These are phyloP conservation scores for Diachrysia chrysitis DNA, from an alignment of 2,888 invertebrate species.

Conservation along the genomic window DNA sequence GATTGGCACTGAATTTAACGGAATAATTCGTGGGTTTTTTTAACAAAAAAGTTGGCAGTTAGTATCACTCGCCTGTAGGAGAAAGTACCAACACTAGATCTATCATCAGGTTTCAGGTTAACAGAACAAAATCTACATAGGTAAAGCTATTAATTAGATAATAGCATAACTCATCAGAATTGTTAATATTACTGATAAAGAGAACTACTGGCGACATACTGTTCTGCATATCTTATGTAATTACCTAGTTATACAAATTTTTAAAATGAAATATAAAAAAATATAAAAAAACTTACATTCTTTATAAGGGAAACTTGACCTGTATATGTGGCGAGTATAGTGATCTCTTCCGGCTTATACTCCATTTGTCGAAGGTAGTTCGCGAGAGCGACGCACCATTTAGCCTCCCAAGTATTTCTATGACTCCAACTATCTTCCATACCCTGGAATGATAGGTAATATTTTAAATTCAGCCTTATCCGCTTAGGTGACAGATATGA, in stretches of 20 bases:
- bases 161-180: too few relatives aligned
- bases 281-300: too few relatives aligned
- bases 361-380: constrained; percentile 90
- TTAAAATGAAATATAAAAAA: too few relatives aligned
- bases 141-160: too few relatives aligned
- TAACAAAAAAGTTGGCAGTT: too few relatives aligned
- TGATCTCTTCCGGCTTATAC: constrained; percentile 90
- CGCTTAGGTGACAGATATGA: too few relatives aligned
- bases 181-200: too few relatives aligned
- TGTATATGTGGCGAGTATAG: constrained; percentile 92
- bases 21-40: not conserved
- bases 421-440: constrained; percentile 89
- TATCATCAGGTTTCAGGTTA: too few relatives aligned
- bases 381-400: constrained; percentile 90
- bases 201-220: too few relatives aligned
- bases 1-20: not conserved
- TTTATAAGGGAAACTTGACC: constrained; percentile 91
- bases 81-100: not conserved
- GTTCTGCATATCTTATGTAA: too few relatives aligned
- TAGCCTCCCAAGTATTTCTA: constrained; percentile 91
- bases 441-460: constrained; percentile 66
- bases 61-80: not conserved
- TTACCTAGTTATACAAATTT: too few relatives aligned
- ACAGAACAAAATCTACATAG: too few relatives aligned
- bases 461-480: not conserved